Base-by-base conservation (phyloP, 2,888 invertebrate species). In the Oligia strigilis region DNA sequence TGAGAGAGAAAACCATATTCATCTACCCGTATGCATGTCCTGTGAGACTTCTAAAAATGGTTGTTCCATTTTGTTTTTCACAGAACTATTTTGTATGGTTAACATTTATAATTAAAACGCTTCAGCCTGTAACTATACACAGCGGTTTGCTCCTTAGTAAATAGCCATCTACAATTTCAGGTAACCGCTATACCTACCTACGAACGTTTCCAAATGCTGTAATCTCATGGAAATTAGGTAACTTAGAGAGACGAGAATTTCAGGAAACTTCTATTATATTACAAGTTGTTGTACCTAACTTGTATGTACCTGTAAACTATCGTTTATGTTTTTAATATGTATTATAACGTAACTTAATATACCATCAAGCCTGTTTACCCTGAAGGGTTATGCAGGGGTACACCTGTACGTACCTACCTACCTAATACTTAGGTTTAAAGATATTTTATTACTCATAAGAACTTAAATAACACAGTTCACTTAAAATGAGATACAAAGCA, bases 221-320 rank as follows among this genome's bases (percentile, higher is more conserved):
- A 77, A 85, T 77, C 46, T 85, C 73, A 74, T 43, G 74, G 52
- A 77, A 83, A 72, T 74, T 66, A 67, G 81, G 60, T 46, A 71
- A 73, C 46, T 62, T 58, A 65, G 70, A 77, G 78, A 65, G 75
- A 84, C 13, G 6, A 58, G 49, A n/a, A 29, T 49, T 74, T 66
- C 29, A 49, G 52, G 5, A 60, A 58, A 65, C 17, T 81, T 62
- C 14, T 70, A 40, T 43, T 58, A 23, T 69, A 36, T 74, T 58
- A 23, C 5, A 49, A 36, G 14, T n/a, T 17, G 19, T n/a, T 40
- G 14, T 58, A n/a, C 2, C 52, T 43, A 23, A 36, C 23, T 46
- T 3, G 14, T 46, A 23, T 6, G 23, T 66, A 23, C 43, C 19
- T 73, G 29, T n/a, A 58, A 72, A 72, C 6, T n/a, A 19, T n/a